phyloP scores from a whole-genome alignment of 2,888 invertebrate species.

The Andrena praecox region DNA sequence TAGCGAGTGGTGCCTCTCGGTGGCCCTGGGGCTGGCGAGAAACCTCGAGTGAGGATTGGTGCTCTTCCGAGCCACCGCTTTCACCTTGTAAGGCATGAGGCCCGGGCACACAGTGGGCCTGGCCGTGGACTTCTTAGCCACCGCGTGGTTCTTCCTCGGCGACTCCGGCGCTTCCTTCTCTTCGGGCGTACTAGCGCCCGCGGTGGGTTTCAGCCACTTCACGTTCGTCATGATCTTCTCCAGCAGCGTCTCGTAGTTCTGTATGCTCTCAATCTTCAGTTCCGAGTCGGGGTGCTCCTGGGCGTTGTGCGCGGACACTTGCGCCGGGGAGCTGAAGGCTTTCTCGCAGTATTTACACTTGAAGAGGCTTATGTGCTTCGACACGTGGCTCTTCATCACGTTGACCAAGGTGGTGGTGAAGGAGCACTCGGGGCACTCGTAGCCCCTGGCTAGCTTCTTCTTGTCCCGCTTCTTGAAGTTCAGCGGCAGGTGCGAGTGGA shows the following conservation, averaged over 20 bases:
- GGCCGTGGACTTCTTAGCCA: conserved; percentile 85
- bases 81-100: conserved; percentile 65
- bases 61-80: conserved; percentile 85
- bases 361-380: conserved; percentile 83
- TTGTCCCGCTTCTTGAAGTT: conserved; percentile 70
- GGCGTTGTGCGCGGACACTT: conserved; percentile 78
- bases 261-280: conserved; percentile 74
- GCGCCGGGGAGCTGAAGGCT: conserved; percentile 77
- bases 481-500: conserved; percentile 82
- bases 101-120: conserved; percentile 66
- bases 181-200: not conserved
- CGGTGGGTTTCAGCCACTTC: conserved; percentile 12
- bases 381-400: conserved; percentile 83
- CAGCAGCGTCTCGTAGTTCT: conserved; percentile 66
- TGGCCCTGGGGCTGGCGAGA: conserved; percentile 61
- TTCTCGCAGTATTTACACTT: conserved; percentile 84
- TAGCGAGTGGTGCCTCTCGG: conserved; percentile 17
- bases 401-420: conserved; percentile 78
- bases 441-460: conserved; percentile 70
- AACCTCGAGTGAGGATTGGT: conserved; percentile 84
- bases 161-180: not conserved
- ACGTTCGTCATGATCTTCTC: conserved; percentile 72
- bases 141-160: conserved; percentile 61
- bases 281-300: conserved; percentile 79
- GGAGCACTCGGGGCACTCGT: conserved; percentile 83